Base-by-base conservation (phyloP, 2,888 invertebrate genomes). In the Erannis defoliaria region DNA sequence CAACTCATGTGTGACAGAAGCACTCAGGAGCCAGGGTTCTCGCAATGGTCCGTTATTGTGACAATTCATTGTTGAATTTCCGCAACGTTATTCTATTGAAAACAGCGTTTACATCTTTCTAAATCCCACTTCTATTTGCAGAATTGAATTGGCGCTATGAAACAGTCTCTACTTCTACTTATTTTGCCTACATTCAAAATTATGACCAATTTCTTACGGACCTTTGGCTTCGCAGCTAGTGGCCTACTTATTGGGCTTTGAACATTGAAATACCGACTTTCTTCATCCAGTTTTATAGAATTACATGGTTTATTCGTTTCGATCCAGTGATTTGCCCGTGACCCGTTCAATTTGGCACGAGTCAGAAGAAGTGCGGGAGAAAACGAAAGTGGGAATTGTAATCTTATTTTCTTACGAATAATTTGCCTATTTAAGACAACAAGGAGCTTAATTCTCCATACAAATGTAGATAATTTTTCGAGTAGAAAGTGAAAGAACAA, bases 261-360 rank as follows among this genome's bases (percentile, higher is more conserved):
- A 42, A 46, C 65, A 73, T 75, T 68, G 56, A 68, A 73, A 77
- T 73, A 55, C 66, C 65, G 70, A 84, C 86, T 88, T 89, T 88
- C 84, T 79, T 86, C 78, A 76, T 71, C 66, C 76, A 72, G 74
- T 70, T 80, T 86, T 77, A 82, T 79, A 78, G 72, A 85, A 88
- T 89, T 85, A 85, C 80, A 86, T 74, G 85, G 81, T 72, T 84
- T 85, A 81, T 82, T 78, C 70, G 75, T 77, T 82, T 80, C 78
- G 80, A 82, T 78, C 69, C 80, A 84, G 79, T 80, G 75, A 75
- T 68, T 74, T 51, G 66, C 69, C 77, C 80, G 80, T 83, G 82
- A 82, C 80, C 76, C 67, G 76, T 68, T 66, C 72, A 72, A 82
- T 80, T 81, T 72, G 73, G 67, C 75, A 77, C 74, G 76, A 77